A percentile compares a stretch with the other conserved stretches of the same genome.
Evolutionary conservation across 2,113 vertebrate species (phyloP).

Genomic region (Poecile atricapillus): DNA sequence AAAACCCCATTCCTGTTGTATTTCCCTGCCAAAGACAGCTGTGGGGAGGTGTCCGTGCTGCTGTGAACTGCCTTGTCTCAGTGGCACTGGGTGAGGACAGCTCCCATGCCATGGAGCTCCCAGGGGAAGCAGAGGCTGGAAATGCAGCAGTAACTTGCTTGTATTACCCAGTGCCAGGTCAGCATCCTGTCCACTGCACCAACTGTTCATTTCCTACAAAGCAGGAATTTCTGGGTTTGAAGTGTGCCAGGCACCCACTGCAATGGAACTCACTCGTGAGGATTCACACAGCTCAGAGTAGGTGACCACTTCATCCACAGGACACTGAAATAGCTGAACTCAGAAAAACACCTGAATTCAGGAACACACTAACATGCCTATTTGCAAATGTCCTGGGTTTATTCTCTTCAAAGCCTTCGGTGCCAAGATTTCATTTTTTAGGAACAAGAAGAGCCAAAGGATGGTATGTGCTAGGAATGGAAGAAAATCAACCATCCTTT

Average conservation of each 20-base stretch:
- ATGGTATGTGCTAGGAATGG: not conserved
- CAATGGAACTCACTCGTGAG: not conserved
- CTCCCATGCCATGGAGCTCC: not conserved
- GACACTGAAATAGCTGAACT: not conserved
- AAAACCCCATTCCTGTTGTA: not conserved
- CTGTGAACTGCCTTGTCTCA: not conserved
- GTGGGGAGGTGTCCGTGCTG: not conserved
- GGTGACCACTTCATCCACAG: not conserved
- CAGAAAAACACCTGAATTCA: not conserved
- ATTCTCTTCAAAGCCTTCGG: not conserved
- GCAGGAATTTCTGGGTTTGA: not conserved
- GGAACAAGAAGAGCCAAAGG: not conserved
- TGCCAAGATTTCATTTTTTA: not conserved
- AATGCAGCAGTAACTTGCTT: not conserved
- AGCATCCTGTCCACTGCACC: not conserved
- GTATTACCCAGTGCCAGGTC: not conserved
- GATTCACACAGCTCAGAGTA: not conserved
- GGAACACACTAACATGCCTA: not conserved
- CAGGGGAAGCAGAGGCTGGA: not conserved
- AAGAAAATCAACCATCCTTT: not conserved
- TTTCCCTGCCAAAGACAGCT: not conserved
- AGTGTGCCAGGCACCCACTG: not conserved
- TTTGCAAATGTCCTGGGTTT: not conserved
- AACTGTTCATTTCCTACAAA: not conserved
- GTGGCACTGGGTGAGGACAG: not conserved